A percentile compares a stretch with the other conserved stretches of the same genome.
These are phyloP conservation scores for Caenorhabditis japonica DNA, from an alignment of 2,888 invertebrate genomes.

Conservation along the genomic window DNA sequence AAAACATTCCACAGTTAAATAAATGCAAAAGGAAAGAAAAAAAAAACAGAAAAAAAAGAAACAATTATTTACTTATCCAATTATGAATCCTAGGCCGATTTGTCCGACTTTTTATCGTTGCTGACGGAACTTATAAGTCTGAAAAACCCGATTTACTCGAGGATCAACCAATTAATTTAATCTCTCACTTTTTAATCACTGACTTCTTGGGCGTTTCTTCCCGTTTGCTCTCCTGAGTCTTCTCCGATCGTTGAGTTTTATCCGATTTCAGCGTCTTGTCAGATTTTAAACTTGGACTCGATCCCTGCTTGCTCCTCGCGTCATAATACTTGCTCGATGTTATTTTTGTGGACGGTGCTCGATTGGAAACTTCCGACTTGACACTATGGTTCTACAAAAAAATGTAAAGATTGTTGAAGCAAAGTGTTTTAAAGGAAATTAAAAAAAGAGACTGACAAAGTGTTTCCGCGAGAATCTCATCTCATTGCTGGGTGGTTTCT, in stretches of 20 bases:
- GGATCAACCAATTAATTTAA: background rate
- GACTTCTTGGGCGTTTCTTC: constrained; percentile 22
- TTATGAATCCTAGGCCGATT: too few species aligned
- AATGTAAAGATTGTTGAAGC: too few species aligned
- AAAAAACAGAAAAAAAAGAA: background rate
- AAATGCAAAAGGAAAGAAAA: background rate
- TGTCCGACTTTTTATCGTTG: background rate
- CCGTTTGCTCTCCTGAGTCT: constrained; percentile 30
- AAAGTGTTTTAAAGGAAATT: background rate
- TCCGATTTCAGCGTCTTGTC: constrained; percentile 17
- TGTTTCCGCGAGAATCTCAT: constrained; percentile 18
- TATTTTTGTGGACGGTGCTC: constrained; percentile 14
- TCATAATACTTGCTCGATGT: constrained; percentile 25
- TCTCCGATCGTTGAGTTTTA: constrained; percentile 12
- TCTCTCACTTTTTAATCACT: constrained; percentile 21
- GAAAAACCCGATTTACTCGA: background rate
- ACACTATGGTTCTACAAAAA: background rate
- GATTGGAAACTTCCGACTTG: constrained; percentile 4
- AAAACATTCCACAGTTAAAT: background rate
- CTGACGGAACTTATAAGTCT: background rate
- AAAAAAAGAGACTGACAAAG: background rate
- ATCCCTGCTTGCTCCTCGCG: constrained; percentile 7
- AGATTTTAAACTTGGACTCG: background rate
- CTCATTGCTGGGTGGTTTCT: constrained; percentile 33
- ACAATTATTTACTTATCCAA: background rate